A percentile compares a stretch with the other conserved stretches of the same genome.
phyloP scores from a whole-genome alignment of 2,888 invertebrate species.

The Theristus sp. region DNA sequence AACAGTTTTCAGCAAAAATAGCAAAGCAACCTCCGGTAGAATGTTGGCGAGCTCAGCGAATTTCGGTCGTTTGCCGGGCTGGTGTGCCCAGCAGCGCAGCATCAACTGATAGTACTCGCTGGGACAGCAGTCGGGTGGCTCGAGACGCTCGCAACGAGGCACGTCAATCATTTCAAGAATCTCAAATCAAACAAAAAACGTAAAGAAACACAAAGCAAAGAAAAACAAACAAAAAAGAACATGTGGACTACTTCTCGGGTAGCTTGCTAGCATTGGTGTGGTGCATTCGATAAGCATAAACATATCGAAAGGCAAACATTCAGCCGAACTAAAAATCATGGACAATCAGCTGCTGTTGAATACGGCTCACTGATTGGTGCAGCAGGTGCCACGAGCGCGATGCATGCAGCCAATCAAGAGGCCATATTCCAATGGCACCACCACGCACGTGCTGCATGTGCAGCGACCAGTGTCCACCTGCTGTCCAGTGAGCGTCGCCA shows the following conservation, averaged over 20 bases:
- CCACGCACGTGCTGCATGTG: no score
- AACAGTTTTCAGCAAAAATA: neutral
- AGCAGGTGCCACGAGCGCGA: no score
- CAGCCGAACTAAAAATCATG: no score
- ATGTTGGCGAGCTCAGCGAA: slow-evolving; percentile 62
- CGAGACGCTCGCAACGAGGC: slow-evolving; percentile 57
- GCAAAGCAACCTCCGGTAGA: slow-evolving; percentile 44
- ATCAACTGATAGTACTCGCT: slow-evolving; percentile 74
- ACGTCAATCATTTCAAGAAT: slow-evolving; percentile 86
- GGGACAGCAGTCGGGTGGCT: slow-evolving; percentile 83
- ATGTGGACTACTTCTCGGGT: neutral
- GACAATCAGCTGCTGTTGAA: no score
- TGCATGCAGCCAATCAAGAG: no score
- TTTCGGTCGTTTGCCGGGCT: slow-evolving; percentile 64
- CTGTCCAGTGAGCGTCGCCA: slow-evolving; percentile 79
- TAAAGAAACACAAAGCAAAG: no score
- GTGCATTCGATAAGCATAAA: neutral
- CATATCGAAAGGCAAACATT: no score
- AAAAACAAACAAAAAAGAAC: neutral
- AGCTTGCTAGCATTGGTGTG: neutral
- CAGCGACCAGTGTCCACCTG: no score
- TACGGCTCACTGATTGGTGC: no score
- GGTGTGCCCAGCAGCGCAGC: slow-evolving; percentile 90
- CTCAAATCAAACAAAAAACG: slow-evolving; percentile 17
- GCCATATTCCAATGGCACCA: no score